phyloP scores from a whole-genome alignment of 92 coral and sea anemone species.

The Porites lobata region DNA sequence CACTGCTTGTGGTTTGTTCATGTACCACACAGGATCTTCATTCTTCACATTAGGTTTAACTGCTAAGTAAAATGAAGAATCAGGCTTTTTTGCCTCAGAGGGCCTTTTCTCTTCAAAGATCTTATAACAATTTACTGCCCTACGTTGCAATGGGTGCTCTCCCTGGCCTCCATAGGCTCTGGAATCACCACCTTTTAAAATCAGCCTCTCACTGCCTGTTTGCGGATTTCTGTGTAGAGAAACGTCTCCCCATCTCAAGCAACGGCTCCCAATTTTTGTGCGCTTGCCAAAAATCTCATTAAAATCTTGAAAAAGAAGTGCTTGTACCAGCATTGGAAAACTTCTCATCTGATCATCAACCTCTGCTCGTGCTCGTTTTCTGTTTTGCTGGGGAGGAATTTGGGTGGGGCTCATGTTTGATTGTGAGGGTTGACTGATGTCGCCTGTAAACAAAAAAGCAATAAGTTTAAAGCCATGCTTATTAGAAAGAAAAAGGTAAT shows the following conservation, averaged over 20 bases:
- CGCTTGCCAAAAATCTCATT: slow-evolving; percentile 8
- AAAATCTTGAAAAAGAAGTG: not conserved
- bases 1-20: slow-evolving; percentile 5
- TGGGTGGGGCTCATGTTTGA: not conserved
- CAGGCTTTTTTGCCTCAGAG: not conserved
- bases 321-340: not conserved
- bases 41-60: not conserved
- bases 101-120: not conserved
- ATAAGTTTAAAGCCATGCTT: too few relatives aligned
- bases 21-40: slow-evolving; percentile 6
- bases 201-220: not conserved
- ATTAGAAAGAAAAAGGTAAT: too few relatives aligned
- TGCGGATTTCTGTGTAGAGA: not conserved
- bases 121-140: slow-evolving; percentile 7
- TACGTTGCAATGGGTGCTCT: not conserved
- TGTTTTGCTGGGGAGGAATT: not conserved
- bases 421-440: not conserved
- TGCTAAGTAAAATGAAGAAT: slow-evolving; percentile 21
- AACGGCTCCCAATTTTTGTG: not conserved
- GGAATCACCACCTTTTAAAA: not conserved
- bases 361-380: not conserved
- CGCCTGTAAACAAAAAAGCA: not conserved
- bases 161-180: not conserved
- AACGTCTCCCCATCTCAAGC: slow-evolving; percentile 27
- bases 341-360: not conserved